A percentile compares a stretch with the other conserved stretches of the same genome.
Evolutionary conservation across 2,888 invertebrate species (phyloP).

Genomic region (Trichogramma dendrolimi): DNA sequence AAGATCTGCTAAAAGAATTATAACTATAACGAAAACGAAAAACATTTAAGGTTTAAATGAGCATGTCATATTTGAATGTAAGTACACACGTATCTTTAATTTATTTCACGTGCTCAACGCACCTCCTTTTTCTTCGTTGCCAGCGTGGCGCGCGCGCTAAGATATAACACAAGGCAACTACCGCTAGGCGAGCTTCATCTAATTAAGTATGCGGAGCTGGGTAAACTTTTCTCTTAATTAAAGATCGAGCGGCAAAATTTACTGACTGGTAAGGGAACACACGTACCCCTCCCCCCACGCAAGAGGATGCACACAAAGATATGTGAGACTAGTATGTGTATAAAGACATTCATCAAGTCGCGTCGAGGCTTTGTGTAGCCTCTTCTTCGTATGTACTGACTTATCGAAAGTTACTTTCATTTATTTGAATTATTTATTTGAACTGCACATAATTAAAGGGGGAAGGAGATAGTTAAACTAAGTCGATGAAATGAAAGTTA

Average conservation of each 20-base stretch:
- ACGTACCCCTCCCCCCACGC: not conserved
- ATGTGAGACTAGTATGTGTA: constrained; percentile 10
- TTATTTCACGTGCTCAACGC: too few relatives aligned
- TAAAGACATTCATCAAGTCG: constrained; percentile 13
- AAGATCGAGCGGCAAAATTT: constrained; percentile 18
- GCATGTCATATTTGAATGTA: too few relatives aligned
- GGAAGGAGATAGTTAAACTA: too few relatives aligned
- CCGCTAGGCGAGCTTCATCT: constrained; percentile 8
- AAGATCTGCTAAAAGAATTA: too few relatives aligned
- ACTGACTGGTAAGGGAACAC: constrained; percentile 7
- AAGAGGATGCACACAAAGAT: not conserved
- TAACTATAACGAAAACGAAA: too few relatives aligned
- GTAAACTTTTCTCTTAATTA: constrained; percentile 25
- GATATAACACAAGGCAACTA: not conserved
- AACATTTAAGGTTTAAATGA: too few relatives aligned
- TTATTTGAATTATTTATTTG: too few relatives aligned
- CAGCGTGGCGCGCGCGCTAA: too few relatives aligned
- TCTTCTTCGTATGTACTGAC: not conserved
- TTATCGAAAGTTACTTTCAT: constrained; percentile 3
- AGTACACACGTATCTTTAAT: too few relatives aligned
- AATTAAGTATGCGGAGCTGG: constrained; percentile 21
- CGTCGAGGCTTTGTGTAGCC: not conserved
- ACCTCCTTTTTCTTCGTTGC: too few relatives aligned
- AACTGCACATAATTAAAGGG: too few relatives aligned
- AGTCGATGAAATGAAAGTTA: too few relatives aligned